Evolutionary conservation across 2,113 vertebrate genomes (phyloP).

Genomic region (Brachyhypopomus occidentalis): DNA sequence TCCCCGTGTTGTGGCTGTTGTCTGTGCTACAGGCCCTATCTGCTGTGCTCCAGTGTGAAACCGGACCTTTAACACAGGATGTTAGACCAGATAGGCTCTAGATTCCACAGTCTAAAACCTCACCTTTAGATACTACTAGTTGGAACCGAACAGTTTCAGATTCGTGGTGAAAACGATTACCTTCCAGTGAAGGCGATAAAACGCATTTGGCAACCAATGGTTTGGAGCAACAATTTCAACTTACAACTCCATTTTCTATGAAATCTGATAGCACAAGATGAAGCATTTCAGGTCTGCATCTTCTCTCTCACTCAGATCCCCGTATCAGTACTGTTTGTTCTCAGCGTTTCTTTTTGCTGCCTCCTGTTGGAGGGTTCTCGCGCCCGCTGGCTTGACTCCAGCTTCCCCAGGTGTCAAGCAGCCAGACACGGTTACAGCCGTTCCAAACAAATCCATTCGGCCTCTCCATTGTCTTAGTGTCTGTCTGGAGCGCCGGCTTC

Average conservation of each 20-base stretch:
- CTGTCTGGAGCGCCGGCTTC: neutral
- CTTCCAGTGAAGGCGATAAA: too few species aligned
- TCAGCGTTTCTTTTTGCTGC: neutral
- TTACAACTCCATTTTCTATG: neutral
- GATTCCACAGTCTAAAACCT: neutral
- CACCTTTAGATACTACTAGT: neutral
- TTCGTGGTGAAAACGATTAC: too few species aligned
- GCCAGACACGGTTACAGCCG: slow-evolving; percentile 13
- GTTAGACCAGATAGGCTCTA: neutral
- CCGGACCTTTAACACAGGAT: neutral
- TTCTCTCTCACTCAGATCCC: neutral
- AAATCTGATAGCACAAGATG: neutral
- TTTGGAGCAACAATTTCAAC: neutral
- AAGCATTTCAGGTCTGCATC: neutral
- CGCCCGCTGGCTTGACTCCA: slow-evolving; percentile 9
- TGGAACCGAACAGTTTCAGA: too few species aligned
- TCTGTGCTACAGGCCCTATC: neutral
- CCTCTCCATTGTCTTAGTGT: neutral
- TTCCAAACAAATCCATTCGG: slow-evolving; percentile 25
- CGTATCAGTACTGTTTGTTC: neutral
- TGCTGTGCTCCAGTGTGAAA: neutral
- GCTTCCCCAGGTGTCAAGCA: slow-evolving; percentile 37
- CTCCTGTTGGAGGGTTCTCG: neutral
- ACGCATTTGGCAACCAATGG: too few species aligned
- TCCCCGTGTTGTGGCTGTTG: neutral